These are phyloP conservation scores for Discoglossus pictus DNA, from an alignment of 2,797 vertebrate species.

Conservation along the genomic window DNA sequence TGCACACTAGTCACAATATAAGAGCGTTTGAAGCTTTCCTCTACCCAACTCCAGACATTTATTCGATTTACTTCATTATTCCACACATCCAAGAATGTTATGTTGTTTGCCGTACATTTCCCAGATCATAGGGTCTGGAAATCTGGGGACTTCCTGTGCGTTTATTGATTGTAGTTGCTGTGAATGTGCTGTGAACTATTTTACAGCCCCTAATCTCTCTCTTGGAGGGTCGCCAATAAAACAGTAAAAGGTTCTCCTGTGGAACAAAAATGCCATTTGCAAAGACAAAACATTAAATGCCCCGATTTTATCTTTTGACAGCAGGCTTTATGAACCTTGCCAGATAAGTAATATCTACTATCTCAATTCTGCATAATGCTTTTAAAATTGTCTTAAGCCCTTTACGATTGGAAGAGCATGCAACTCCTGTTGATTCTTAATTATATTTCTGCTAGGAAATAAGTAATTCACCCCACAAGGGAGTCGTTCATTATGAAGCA, in stretches of 20 bases:
- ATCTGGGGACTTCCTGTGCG: conserved; percentile 6
- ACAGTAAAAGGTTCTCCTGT: conserved; percentile 25
- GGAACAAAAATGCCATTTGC: conserved; percentile 43
- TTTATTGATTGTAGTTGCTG: conserved; percentile 30
- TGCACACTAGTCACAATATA: too few relatives aligned
- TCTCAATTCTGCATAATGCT: conserved; percentile 24
- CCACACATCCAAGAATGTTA: conserved; percentile 14
- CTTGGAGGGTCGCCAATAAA: conserved; percentile 38
- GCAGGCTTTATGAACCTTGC: conserved; percentile 33
- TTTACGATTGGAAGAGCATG: neutral
- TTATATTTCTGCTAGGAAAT: conserved; percentile 9
- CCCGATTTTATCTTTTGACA: conserved; percentile 37
- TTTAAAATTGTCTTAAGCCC: conserved; percentile 16
- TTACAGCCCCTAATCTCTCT: conserved; percentile 31
- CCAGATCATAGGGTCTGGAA: conserved; percentile 12
- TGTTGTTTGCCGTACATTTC: conserved; percentile 13
- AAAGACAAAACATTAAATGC: conserved; percentile 36
- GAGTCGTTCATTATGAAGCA: neutral
- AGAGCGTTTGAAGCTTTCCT: too few relatives aligned
- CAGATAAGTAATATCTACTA: conserved; percentile 26
- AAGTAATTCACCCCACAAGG: conserved; percentile 15
- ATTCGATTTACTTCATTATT: conserved; percentile 12
- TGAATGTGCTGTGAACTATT: conserved; percentile 9
- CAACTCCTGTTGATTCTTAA: conserved; percentile 31
- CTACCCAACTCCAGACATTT: too few relatives aligned